phyloP scores from a whole-genome alignment of 2,113 vertebrate genomes.

The Silurus glanis region DNA sequence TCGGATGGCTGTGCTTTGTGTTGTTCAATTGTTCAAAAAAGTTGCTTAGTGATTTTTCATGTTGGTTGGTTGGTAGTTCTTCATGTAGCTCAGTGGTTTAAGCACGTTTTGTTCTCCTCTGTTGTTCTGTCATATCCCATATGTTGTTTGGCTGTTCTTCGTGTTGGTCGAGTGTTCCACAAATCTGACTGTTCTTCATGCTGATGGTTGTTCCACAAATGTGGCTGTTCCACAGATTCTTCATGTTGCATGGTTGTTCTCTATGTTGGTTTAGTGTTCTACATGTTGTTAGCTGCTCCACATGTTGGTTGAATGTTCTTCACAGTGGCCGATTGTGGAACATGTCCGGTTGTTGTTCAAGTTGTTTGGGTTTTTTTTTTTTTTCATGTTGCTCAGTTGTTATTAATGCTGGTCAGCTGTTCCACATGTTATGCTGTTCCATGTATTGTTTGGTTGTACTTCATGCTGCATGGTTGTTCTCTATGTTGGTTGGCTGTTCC shows the following conservation, averaged over 20 bases:
- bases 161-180: not conserved
- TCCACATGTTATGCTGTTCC: no score
- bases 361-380: not conserved
- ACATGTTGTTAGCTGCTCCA: not conserved
- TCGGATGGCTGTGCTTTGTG: no score
- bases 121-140: not conserved
- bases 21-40: no score
- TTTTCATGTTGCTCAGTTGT: no score
- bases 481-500: not conserved
- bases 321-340: no score
- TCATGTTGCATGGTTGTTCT: not conserved
- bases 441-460: not conserved
- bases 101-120: not conserved
- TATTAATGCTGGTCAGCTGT: no score
- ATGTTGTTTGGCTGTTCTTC: not conserved
- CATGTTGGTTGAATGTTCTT: not conserved
- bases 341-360: not conserved
- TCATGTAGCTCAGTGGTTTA: no score
- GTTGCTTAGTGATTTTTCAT: no score
- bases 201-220: no score
- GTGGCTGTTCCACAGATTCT: no score
- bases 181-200: no score
- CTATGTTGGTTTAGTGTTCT: not conserved
- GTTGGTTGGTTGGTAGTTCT: no score
- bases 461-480: not conserved